Conservation (phyloP, 2,888 invertebrate species). For the Drosophila stalkeri region DNA sequence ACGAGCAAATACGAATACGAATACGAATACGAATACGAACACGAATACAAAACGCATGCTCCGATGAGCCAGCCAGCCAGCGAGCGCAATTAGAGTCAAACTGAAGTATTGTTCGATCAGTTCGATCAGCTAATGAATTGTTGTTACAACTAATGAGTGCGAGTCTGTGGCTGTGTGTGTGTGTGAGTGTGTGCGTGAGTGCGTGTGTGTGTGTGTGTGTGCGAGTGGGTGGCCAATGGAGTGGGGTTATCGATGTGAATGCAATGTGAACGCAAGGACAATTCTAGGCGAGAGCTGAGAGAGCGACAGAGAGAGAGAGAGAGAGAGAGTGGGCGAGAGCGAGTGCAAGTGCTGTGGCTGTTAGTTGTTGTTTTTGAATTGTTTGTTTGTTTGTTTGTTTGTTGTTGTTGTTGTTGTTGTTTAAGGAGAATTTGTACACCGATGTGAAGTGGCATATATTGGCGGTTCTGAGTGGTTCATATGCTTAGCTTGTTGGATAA, state of each 20-base stretch:
- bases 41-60: slow-evolving; percentile 25
- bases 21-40: slow-evolving; percentile 14
- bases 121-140: slow-evolving; percentile 33
- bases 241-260: slow-evolving; percentile 16
- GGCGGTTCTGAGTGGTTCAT: slow-evolving; percentile 29
- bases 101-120: neutral
- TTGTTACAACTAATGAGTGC: slow-evolving; percentile 40
- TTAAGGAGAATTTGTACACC: slow-evolving; percentile 22
- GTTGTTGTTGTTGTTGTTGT: slow-evolving; percentile 11
- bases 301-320: neutral
- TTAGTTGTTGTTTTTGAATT: slow-evolving; percentile 38
- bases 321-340: neutral
- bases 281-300: slow-evolving; percentile 8
- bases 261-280: slow-evolving; percentile 4
- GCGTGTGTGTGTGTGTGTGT: neutral
- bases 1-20: slow-evolving; percentile 16
- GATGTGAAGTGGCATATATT: slow-evolving; percentile 29
- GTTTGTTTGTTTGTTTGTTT: slow-evolving; percentile 10
- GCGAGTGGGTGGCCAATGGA: slow-evolving; percentile 1
- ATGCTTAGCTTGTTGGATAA: slow-evolving; percentile 55
- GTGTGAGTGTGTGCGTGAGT: too few relatives aligned
- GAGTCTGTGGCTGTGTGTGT: neutral
- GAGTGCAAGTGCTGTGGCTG: slow-evolving; percentile 16
- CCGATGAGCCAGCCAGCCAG: slow-evolving; percentile 15
- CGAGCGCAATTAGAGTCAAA: slow-evolving; percentile 14